Conservation (phyloP, 2,113 vertebrate genomes). For the Apteryx mantelli region DNA sequence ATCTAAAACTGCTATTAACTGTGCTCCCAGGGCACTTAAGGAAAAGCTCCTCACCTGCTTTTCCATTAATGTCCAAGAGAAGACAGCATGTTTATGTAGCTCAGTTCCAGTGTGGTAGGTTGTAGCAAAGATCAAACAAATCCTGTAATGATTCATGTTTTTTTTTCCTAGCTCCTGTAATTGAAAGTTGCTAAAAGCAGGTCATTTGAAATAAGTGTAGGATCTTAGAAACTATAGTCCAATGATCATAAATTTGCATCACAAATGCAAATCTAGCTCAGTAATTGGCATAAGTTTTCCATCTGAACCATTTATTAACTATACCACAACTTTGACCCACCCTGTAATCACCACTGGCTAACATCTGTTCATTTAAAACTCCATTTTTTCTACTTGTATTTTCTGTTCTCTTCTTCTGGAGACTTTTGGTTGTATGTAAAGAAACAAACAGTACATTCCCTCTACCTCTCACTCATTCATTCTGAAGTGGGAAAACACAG, state of each 20-base stretch:
- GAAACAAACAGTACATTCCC: background rate
- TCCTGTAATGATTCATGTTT: slow-evolving; percentile 12
- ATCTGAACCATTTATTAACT: slow-evolving; percentile 38
- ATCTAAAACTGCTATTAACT: background rate
- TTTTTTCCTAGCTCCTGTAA: slow-evolving; percentile 34
- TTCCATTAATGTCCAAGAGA: background rate
- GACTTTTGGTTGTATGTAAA: background rate
- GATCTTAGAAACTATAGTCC: slow-evolving; percentile 39
- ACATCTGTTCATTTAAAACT: slow-evolving; percentile 10
- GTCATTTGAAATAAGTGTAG: slow-evolving; percentile 40
- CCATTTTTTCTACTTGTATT: background rate
- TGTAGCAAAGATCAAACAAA: background rate
- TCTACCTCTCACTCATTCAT: background rate
- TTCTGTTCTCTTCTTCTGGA: background rate
- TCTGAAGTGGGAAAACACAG: background rate
- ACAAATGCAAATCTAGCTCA: slow-evolving; percentile 16
- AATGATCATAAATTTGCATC: slow-evolving; percentile 60
- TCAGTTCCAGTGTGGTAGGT: background rate
- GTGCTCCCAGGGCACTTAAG: background rate
- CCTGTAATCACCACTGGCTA: slow-evolving; percentile 36
- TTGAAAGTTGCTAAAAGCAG: slow-evolving; percentile 38
- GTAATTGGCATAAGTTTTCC: slow-evolving; percentile 20
- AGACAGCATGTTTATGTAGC: background rate
- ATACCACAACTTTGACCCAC: slow-evolving; percentile 8
- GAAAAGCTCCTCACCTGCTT: background rate